Evolutionary conservation across 2,888 invertebrate genomes (phyloP).

Genomic region (Pandemis cinnamomeana): DNA sequence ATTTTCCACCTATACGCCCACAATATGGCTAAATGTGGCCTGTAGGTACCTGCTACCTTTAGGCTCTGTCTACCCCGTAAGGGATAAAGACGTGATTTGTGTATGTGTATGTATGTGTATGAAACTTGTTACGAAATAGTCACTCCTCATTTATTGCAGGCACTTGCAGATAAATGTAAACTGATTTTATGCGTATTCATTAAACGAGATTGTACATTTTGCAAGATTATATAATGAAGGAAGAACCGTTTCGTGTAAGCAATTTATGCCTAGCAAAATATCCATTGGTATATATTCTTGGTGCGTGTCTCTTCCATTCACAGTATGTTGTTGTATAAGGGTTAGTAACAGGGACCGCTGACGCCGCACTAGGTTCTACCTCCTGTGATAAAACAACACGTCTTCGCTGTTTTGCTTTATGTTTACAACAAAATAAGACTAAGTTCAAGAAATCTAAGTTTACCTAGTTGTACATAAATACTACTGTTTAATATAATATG

Average conservation of each 20-base stretch:
- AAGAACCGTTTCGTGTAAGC: too few species aligned
- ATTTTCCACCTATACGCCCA: too few species aligned
- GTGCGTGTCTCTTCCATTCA: not conserved
- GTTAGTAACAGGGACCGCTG: slow-evolving; percentile 52
- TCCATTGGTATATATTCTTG: not conserved
- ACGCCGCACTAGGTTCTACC: slow-evolving; percentile 60
- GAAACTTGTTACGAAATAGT: not conserved
- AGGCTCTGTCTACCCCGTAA: too few species aligned
- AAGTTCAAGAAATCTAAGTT: slow-evolving; percentile 11
- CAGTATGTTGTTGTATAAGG: not conserved
- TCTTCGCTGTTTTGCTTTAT: slow-evolving; percentile 48
- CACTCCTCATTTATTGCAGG: not conserved
- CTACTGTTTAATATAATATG: not conserved
- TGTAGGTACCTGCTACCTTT: too few species aligned
- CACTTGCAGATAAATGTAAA: slow-evolving; percentile 43
- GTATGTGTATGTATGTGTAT: too few species aligned
- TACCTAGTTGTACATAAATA: not conserved
- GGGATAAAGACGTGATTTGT: too few species aligned
- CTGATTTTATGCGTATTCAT: too few species aligned
- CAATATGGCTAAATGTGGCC: too few species aligned
- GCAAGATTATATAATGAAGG: too few species aligned
- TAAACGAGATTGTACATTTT: too few species aligned
- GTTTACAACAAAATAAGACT: slow-evolving; percentile 49
- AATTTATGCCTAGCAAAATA: not conserved
- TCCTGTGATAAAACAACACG: slow-evolving; percentile 66